A percentile compares a stretch with the other conserved stretches of the same genome.
Evolutionary conservation across 2,888 invertebrate genomes (phyloP).

Genomic region (Clusia tigrina): DNA sequence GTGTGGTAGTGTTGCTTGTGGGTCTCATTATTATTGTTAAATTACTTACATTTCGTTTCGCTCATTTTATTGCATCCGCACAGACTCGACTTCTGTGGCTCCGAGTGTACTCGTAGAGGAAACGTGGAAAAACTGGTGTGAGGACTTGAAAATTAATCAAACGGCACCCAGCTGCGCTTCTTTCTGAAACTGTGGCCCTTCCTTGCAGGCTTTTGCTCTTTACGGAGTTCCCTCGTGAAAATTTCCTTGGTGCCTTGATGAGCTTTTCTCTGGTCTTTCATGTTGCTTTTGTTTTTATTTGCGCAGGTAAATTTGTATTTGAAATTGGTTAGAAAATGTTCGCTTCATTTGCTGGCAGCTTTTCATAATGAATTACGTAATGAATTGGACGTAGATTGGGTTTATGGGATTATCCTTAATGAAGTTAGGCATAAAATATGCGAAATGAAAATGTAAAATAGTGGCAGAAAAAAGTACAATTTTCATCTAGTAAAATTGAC

Average conservation of each 20-base stretch:
- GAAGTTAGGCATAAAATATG: neutral
- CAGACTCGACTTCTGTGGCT: too few species aligned
- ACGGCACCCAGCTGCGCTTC: neutral
- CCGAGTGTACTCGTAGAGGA: neutral
- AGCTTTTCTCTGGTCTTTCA: neutral
- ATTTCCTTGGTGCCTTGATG: neutral
- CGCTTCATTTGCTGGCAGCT: neutral
- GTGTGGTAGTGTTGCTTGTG: constrained; percentile 2
- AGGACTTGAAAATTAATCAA: neutral
- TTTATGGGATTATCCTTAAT: neutral
- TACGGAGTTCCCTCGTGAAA: neutral
- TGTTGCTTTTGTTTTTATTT: neutral
- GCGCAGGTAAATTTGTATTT: neutral
- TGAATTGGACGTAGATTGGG: neutral
- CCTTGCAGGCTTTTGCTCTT: too few species aligned
- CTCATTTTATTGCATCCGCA: constrained; percentile 16
- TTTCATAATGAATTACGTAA: neutral
- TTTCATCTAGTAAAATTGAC: too few species aligned
- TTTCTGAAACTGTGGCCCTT: neutral
- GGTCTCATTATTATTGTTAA: constrained; percentile 29
- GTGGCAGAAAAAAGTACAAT: too few species aligned
- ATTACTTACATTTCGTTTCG: constrained; percentile 30
- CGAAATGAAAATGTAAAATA: neutral
- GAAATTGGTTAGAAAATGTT: neutral
- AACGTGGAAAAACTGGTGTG: neutral